Evolutionary conservation across 2,797 vertebrate genomes (phyloP).

Genomic region (Lagorchestes hirsutus): DNA sequence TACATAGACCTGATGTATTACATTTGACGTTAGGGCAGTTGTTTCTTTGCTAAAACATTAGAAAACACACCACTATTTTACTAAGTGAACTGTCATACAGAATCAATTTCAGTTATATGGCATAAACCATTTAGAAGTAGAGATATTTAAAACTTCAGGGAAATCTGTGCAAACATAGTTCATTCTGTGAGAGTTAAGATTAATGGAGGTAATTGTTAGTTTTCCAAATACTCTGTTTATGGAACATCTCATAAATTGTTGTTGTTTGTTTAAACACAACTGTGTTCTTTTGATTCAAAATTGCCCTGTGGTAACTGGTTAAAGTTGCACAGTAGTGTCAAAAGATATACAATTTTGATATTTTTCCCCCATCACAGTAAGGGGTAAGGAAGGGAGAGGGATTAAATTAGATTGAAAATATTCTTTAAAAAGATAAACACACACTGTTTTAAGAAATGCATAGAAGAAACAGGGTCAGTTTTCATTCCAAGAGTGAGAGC

Average conservation of each 20-base stretch:
- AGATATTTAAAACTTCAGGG: constrained; percentile 50
- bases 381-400: neutral
- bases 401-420: constrained; percentile 51
- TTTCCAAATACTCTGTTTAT: constrained; percentile 13
- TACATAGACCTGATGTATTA: neutral
- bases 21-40: neutral
- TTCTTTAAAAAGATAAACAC: constrained; percentile 42
- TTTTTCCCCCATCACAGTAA: constrained; percentile 32
- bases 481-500: constrained; percentile 22
- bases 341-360: constrained; percentile 41
- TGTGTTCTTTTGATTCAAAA: constrained; percentile 42
- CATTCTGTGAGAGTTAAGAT: neutral
- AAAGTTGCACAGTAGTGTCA: constrained; percentile 50
- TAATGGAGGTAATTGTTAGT: constrained; percentile 17
- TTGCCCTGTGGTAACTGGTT: constrained; percentile 37
- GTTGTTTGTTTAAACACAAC: constrained; percentile 33
- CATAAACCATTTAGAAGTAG: neutral
- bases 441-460: constrained; percentile 40
- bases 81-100: neutral
- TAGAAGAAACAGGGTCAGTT: constrained; percentile 34
- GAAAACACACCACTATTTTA: constrained; percentile 28
- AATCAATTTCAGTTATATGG: neutral
- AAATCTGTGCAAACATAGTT: constrained; percentile 12
- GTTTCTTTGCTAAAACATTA: constrained; percentile 29
- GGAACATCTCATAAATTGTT: constrained; percentile 29